Evolutionary conservation across 1,140 invertebrate species (phyloP), one percentile per base, ranked within the genome.

Genomic region (Drosophila aff.): DNA sequence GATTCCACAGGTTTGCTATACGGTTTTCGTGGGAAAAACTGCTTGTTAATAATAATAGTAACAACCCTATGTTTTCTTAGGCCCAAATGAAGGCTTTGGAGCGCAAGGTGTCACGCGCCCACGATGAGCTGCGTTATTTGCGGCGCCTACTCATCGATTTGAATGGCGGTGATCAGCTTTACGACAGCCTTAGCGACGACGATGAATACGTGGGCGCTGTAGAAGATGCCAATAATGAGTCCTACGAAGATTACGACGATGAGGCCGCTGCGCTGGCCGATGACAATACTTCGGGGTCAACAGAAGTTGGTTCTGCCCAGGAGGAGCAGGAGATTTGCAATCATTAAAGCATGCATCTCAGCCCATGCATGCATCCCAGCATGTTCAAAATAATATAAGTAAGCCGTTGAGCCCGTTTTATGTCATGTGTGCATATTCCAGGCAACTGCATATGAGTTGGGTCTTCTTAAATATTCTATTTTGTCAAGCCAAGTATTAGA

Each of bases 51-150:
- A 26, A 18, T 21, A 18, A 4, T 13, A 15, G 5, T 33, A 8
- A 18, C 15, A 4, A 1, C 3, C 2, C 7, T 3, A 6, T 13
- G 1, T 18, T 2, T 18, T 21, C 5, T n/a, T 9, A 77, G 71
- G 69, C 82, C 1, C 76, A 90, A 64, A 86, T 90, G 79, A 91
- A 91, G 38, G 47, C 79, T 4, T 50, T 90, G 62, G 84, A 89
- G 41, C 74, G 81, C 16, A 73, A 89, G 7, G 84, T 89, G 1
- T 66, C 81, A 0, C 78, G 78, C 4, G 85, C 85, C 5, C 73
- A 90, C 16, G 81, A 89, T 7, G 84, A 89, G 8, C n/a, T 89
- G 44, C 84, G 84, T 9, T 69, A 81, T 13, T 52, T 89, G 50
- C 81, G 81, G 0, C 78, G 81, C 23, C 31, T 85, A 1, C 44